Conservation (phyloP, 2,888 invertebrate genomes). For the Callyntrura sp. region DNA sequence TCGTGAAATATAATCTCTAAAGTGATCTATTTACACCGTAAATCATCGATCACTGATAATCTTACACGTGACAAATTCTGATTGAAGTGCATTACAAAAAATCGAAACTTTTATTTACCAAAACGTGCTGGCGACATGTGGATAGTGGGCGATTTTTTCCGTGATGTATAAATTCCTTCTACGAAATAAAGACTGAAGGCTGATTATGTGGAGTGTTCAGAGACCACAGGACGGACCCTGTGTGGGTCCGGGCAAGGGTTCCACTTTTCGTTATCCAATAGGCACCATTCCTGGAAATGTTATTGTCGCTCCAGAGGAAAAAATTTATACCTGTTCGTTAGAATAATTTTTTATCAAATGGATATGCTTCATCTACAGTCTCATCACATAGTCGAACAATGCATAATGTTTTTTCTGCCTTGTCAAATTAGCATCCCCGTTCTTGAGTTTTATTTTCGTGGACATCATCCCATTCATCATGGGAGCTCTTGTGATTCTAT, state of each 20-base stretch:
- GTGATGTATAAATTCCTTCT: too few relatives aligned
- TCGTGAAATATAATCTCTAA: too few relatives aligned
- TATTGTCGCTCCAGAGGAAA: neutral
- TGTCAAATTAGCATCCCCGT: neutral
- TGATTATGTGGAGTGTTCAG: constrained; percentile 4
- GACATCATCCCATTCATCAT: constrained; percentile 33
- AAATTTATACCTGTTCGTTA: neutral
- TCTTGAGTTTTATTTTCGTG: neutral
- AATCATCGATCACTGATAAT: too few relatives aligned
- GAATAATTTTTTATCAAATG: neutral
- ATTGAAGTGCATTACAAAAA: too few relatives aligned
- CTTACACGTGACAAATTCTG: too few relatives aligned
- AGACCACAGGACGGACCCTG: neutral
- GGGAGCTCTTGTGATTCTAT: constrained; percentile 50
- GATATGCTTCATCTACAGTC: too few relatives aligned
- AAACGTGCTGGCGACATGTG: too few relatives aligned
- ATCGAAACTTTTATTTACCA: too few relatives aligned
- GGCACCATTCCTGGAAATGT: constrained; percentile 56
- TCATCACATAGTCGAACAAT: too few relatives aligned
- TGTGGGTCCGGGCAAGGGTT: neutral
- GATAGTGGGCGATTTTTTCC: too few relatives aligned
- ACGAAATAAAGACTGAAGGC: too few relatives aligned
- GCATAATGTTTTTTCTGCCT: neutral
- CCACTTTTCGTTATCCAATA: constrained; percentile 17
- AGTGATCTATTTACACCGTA: too few relatives aligned